Percentiles rank a stretch among this genome's conserved stretches.
phyloP scores from a whole-genome alignment of 2,113 vertebrate species.

The Falco punctatus region DNA sequence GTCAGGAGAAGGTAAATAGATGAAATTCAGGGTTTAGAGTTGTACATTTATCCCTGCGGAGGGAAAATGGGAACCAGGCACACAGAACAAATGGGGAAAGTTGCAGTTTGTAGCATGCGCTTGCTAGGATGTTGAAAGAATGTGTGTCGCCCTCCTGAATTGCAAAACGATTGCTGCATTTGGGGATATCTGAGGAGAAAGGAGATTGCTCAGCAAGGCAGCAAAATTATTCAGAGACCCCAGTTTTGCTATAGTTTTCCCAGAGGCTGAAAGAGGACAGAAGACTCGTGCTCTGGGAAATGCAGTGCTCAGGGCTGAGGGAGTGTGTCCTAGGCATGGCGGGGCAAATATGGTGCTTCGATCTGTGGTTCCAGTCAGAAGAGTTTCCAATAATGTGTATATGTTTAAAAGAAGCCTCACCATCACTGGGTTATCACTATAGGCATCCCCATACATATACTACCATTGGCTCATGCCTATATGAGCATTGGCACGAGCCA shows the following conservation, averaged over 20 bases:
- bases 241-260: background rate
- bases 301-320: background rate
- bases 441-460: background rate
- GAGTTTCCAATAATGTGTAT: background rate
- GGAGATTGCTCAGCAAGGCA: background rate
- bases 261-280: background rate
- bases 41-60: background rate
- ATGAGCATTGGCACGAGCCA: background rate
- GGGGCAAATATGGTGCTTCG: rapidly evolving
- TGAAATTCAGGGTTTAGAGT: background rate
- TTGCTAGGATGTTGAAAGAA: background rate
- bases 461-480: background rate
- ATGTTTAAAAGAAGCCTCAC: background rate
- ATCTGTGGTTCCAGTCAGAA: background rate
- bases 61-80: background rate
- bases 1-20: background rate
- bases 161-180: background rate
- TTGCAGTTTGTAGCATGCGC: background rate
- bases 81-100: background rate
- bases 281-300: background rate
- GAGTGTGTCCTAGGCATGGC: background rate
- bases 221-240: background rate
- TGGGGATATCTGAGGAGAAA: background rate
- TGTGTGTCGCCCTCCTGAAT: background rate
- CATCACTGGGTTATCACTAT: background rate